Base-by-base conservation (phyloP, 2,888 invertebrate species). In the Orchesellides sinensis region DNA sequence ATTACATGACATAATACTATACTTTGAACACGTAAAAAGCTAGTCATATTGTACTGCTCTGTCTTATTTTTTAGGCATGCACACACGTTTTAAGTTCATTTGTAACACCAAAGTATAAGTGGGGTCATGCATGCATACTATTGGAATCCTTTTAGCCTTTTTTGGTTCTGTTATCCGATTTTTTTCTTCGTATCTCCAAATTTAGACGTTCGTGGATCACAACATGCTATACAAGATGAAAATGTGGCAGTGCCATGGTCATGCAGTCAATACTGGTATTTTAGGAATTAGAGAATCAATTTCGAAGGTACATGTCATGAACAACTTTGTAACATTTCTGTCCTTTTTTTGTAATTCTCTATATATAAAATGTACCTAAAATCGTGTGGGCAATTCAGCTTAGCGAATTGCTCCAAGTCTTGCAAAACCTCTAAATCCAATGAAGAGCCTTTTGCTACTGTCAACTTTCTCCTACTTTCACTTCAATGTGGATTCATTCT, bases 1-100 rank as follows among this genome's bases (percentile, higher is more conserved):
- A 32, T 32, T 29, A 61, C 59, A 45, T 72, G 72, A 27, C 72
- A 72, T 59, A 47, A 72, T 45, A 59, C 17, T 40, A 40, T 21
- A 45, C 56, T 72, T n/a, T 17, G 23, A 72, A 21, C 45, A 59
- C 17, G 27, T 23, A 32, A 32, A 59, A 59, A 23, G 40, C 21
- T 54, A 47, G n/a, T 47, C 47, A n/a, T 14, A 47, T 8, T 14
- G 6, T 47, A 47, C 10, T 47, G 35, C n/a, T n/a, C n/a, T n/a
- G n/a, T n/a, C n/a, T n/a, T n/a, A n/a, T n/a, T n/a, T n/a, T n/a
- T n/a, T n/a, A n/a, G n/a, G n/a, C n/a, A n/a, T n/a, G n/a, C n/a
- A n/a, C n/a, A n/a, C n/a, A n/a, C 19, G 27, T 29, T 63, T 63
- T 35, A 32, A 14, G 5, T 8, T 17, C 29, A 19, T 23, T 65